A percentile compares a stretch with the other conserved stretches of the same genome.
Conservation (phyloP, 1,140 invertebrate genomes). For the Bombus turneri region DNA sequence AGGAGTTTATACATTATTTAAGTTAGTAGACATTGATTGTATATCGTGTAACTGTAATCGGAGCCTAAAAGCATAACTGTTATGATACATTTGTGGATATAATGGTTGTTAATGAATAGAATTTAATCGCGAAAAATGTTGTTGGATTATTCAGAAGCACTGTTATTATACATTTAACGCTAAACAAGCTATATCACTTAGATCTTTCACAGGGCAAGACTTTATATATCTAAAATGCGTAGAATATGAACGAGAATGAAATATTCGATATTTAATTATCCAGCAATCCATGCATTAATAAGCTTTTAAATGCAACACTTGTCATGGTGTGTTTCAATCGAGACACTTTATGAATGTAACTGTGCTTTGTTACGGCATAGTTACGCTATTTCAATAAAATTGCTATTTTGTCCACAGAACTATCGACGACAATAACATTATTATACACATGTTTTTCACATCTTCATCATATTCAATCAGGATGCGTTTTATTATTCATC, state of each 20-base stretch:
- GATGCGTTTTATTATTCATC: background rate
- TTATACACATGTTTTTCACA: background rate
- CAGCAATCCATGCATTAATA: conserved; percentile 14
- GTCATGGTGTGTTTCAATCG: conserved; percentile 19
- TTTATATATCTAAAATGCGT: background rate
- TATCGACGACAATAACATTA: conserved; percentile 48
- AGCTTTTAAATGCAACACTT: conserved; percentile 14
- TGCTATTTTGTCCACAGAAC: conserved; percentile 25
- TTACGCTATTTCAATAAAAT: conserved; percentile 19
- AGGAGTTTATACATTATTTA: background rate
- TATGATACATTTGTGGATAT: background rate
- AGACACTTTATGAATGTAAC: conserved; percentile 32
- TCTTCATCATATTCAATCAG: background rate
- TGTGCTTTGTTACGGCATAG: conserved; percentile 30
- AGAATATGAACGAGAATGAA: conserved; percentile 10
- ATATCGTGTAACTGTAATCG: background rate
- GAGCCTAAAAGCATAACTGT: conserved; percentile 12
- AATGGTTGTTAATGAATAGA: background rate
- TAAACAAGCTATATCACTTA: conserved; percentile 22
- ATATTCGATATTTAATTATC: conserved; percentile 23
- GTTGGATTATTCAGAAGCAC: conserved; percentile 28
- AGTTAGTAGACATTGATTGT: background rate
- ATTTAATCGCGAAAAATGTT: background rate
- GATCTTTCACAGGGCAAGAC: background rate
- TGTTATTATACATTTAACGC: background rate